Evolutionary conservation across 2,797 vertebrate genomes (phyloP).

Genomic region (Aphelocoma californica): DNA sequence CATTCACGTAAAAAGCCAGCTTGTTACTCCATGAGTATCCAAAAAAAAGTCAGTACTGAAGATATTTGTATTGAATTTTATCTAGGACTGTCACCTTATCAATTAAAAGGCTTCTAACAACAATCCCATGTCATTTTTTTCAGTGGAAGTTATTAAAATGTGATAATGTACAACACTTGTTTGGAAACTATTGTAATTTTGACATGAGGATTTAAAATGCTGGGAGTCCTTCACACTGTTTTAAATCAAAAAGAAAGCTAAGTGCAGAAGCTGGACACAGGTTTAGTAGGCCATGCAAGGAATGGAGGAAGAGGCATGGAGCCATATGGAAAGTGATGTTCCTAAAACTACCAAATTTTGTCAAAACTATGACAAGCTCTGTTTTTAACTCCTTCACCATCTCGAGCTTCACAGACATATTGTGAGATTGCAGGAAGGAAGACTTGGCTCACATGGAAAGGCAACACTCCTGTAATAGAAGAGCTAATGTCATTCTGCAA

Average conservation of each 20-base stretch:
- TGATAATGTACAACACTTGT: not conserved
- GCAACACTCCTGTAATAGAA: not conserved
- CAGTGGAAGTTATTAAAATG: not conserved
- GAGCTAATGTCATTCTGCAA: not conserved
- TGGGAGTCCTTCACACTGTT: not conserved
- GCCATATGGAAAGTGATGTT: not conserved
- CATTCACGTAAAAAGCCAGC: not conserved
- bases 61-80: not conserved
- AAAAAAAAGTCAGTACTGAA: not conserved
- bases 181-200: not conserved
- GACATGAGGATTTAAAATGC: not conserved
- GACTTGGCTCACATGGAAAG: not conserved
- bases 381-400: not conserved
- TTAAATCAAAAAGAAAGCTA: not conserved
- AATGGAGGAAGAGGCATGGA: not conserved
- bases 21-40: not conserved
- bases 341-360: not conserved
- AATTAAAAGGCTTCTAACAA: not conserved
- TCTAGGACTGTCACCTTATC: not conserved
- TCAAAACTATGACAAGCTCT: not conserved
- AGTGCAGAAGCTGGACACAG: not conserved
- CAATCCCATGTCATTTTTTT: not conserved
- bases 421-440: not conserved
- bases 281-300: not conserved
- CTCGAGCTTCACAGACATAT: not conserved